Percentiles rank a stretch among this genome's conserved stretches.
These are phyloP conservation scores for Anoplophora glabripennis DNA, from an alignment of 1,140 invertebrate genomes.

Conservation along the genomic window DNA sequence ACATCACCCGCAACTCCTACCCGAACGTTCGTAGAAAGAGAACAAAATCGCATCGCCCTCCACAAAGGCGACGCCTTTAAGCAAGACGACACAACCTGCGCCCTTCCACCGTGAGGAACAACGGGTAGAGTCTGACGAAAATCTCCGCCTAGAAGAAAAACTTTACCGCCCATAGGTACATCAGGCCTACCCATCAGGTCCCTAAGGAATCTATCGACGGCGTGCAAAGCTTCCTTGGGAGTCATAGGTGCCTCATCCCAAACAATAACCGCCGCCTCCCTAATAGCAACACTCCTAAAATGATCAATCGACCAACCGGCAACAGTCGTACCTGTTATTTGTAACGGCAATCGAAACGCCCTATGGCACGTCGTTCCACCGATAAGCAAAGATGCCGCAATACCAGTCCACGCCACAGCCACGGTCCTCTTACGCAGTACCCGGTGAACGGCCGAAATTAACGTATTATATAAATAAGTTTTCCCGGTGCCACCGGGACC, in stretches of 20 bases:
- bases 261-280: no score
- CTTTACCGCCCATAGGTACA: conserved; percentile 4
- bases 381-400: conserved; percentile 37
- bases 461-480: conserved; percentile 32
- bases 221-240: conserved; percentile 28
- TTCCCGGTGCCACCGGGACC: conserved; percentile 37
- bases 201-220: conserved; percentile 27
- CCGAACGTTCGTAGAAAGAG: no score
- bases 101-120: not conserved
- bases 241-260: conserved; percentile 44
- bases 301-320: not conserved
- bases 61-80: not conserved
- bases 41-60: no score
- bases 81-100: not conserved
- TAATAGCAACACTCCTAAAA: no score
- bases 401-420: conserved; percentile 39
- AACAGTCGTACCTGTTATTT: not conserved
- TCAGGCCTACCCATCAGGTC: conserved; percentile 14
- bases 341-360: conserved; percentile 36
- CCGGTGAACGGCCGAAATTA: conserved; percentile 19
- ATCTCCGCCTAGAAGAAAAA: conserved; percentile 5
- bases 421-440: conserved; percentile 11
- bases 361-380: conserved; percentile 37
- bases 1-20: no score
- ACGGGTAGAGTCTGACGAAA: conserved; percentile 10